These are phyloP conservation scores for Brachycybe producta DNA, from an alignment of 2,888 invertebrate genomes.

Conservation along the genomic window DNA sequence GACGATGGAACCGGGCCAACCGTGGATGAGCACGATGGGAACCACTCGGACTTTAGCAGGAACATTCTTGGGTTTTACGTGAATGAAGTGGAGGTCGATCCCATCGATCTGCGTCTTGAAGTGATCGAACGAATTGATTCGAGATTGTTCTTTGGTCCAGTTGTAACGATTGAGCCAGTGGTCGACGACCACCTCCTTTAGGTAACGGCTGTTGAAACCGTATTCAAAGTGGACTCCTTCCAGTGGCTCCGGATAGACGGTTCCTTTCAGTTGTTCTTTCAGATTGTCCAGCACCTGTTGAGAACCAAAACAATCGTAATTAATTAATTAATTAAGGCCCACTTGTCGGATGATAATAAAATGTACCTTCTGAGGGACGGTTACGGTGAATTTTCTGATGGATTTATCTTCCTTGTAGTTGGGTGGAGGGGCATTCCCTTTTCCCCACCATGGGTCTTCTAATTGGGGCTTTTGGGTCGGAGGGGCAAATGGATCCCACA, in stretches of 20 bases:
- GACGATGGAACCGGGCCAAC: conserved; percentile 72
- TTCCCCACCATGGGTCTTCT: conserved; percentile 12
- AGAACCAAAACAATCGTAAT: no score
- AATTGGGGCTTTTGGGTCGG: not conserved
- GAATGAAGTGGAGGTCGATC: conserved; percentile 60
- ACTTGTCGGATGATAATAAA: no score
- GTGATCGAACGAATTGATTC: conserved; percentile 60
- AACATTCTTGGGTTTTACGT: conserved; percentile 43
- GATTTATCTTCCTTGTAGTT: conserved; percentile 11
- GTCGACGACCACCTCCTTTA: conserved; percentile 51
- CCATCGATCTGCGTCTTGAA: conserved; percentile 64
- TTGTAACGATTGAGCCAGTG: conserved; percentile 66
- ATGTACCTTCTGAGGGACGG: conserved; percentile 6
- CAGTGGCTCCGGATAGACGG: conserved; percentile 30
- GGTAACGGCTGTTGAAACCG: conserved; percentile 59
- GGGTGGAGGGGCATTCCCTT: conserved; percentile 1
- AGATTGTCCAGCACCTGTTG: conserved; percentile 42
- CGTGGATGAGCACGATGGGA: conserved; percentile 61
- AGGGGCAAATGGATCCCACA: not conserved
- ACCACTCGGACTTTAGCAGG: conserved; percentile 35
- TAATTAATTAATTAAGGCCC: not conserved
- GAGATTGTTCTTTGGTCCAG: conserved; percentile 52
- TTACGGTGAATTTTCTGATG: conserved; percentile 12
- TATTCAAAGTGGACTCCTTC: conserved; percentile 53
- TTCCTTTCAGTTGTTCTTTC: conserved; percentile 31